These are phyloP conservation scores for Cisticola juncidis DNA, from an alignment of 2,113 vertebrate species.

Conservation along the genomic window DNA sequence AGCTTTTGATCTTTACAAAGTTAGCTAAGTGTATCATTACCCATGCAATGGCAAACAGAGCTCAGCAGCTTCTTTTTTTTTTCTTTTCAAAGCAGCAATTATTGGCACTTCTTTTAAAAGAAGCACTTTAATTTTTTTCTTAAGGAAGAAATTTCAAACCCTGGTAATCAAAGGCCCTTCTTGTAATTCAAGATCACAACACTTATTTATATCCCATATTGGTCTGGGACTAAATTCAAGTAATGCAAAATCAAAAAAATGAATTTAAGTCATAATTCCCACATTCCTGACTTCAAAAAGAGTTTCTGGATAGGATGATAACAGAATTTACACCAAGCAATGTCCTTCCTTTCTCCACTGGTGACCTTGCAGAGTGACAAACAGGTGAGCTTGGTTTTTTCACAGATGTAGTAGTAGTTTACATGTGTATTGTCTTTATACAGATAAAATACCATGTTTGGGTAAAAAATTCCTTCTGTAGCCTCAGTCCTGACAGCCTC, in stretches of 20 bases:
- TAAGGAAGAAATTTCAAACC: conserved; percentile 33
- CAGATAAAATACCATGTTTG: background rate
- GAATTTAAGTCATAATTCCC: background rate
- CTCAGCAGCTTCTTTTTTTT: background rate
- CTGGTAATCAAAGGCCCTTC: background rate
- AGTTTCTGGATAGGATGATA: background rate
- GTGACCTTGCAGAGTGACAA: background rate
- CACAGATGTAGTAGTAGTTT: background rate
- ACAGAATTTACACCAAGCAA: background rate
- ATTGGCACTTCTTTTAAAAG: conserved; percentile 43
- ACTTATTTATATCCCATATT: background rate
- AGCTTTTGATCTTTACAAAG: conserved; percentile 34
- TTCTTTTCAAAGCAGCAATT: background rate
- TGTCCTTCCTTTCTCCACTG: background rate
- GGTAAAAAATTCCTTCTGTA: background rate
- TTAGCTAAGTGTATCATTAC: conserved; percentile 19
- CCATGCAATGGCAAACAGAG: background rate
- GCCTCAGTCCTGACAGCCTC: background rate
- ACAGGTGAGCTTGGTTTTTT: background rate
- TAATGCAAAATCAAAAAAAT: background rate
- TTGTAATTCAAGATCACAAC: conserved; percentile 15
- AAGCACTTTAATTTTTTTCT: background rate
- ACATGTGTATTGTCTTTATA: background rate
- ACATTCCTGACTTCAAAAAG: background rate
- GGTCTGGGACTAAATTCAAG: background rate